A percentile compares a stretch with the other conserved stretches of the same genome.
Evolutionary conservation across 2,113 vertebrate genomes (phyloP).

Genomic region (Neogale vison): DNA sequence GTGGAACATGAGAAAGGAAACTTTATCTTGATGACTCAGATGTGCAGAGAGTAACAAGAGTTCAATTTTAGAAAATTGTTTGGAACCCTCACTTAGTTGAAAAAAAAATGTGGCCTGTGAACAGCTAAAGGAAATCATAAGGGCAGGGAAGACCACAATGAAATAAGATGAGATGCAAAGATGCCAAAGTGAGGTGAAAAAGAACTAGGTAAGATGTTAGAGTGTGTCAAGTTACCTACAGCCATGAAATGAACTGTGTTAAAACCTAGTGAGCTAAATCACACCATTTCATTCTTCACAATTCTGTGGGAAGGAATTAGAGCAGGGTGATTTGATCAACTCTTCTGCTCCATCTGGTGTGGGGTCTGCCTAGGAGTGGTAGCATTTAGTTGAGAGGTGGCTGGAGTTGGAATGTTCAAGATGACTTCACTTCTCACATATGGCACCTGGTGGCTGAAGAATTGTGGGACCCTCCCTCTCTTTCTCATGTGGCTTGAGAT

Average conservation of each 20-base stretch:
- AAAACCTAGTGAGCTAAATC: neutral
- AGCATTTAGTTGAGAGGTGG: neutral
- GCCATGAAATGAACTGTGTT: neutral
- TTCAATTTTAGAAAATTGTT: conserved; percentile 65
- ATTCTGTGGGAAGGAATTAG: neutral
- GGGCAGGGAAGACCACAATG: neutral
- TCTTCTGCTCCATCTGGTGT: neutral
- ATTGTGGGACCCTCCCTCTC: neutral
- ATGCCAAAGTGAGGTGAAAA: neutral
- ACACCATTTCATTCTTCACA: neutral
- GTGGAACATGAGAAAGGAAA: conserved; percentile 61
- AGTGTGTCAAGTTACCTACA: neutral
- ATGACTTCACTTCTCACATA: neutral
- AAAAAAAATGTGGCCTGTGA: conserved; percentile 6
- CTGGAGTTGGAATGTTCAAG: neutral
- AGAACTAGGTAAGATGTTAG: neutral
- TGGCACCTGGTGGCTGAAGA: neutral
- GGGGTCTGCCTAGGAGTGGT: neutral
- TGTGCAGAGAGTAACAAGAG: conserved; percentile 16
- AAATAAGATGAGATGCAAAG: conserved; percentile 16
- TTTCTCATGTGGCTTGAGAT: neutral
- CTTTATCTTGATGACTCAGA: conserved; percentile 57
- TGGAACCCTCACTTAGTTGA: conserved; percentile 10
- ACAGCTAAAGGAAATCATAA: neutral
- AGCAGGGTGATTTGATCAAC: neutral